Percentiles rank a stretch among this genome's conserved stretches.
Conservation (phyloP, 2,888 invertebrate genomes). For the Orthosia gothica region DNA sequence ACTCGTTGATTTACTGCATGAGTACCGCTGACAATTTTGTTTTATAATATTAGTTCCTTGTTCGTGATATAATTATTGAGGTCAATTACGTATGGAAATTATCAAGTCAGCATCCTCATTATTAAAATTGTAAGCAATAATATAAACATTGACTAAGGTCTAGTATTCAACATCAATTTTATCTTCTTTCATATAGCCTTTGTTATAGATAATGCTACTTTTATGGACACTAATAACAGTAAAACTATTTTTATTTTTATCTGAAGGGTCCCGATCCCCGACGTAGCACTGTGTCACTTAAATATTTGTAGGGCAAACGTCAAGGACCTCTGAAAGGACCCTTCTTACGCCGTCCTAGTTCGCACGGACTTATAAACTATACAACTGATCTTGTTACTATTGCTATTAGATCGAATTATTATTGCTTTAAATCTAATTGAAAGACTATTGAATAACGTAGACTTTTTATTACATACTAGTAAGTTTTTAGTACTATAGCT, state of each 20-base stretch:
- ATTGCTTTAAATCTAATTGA: constrained; percentile 11
- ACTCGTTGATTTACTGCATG: constrained; percentile 53
- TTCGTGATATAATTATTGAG: constrained; percentile 42
- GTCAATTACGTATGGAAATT: constrained; percentile 45
- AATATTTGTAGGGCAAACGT: constrained; percentile 79
- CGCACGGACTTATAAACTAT: constrained; percentile 61
- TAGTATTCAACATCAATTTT: not conserved
- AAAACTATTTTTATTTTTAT: constrained; percentile 27
- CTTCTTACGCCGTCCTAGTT: constrained; percentile 69
- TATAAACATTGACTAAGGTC: constrained; percentile 5
- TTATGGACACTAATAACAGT: not conserved
- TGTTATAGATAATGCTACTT: not conserved
- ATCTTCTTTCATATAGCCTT: not conserved
- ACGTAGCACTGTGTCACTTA: constrained; percentile 68
- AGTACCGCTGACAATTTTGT: constrained; percentile 38
- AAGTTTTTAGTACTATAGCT: constrained; percentile 7
- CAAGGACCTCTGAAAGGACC: constrained; percentile 73
- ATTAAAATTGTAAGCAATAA: constrained; percentile 19
- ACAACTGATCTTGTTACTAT: constrained; percentile 50
- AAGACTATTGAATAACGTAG: not conserved
- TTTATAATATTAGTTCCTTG: constrained; percentile 42
- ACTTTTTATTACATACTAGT: not conserved
- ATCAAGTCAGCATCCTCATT: constrained; percentile 29
- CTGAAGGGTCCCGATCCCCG: constrained; percentile 39
- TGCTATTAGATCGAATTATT: constrained; percentile 24